Conservation (phyloP, 2,888 invertebrate species). For the Dromius quadrimaculatus region DNA sequence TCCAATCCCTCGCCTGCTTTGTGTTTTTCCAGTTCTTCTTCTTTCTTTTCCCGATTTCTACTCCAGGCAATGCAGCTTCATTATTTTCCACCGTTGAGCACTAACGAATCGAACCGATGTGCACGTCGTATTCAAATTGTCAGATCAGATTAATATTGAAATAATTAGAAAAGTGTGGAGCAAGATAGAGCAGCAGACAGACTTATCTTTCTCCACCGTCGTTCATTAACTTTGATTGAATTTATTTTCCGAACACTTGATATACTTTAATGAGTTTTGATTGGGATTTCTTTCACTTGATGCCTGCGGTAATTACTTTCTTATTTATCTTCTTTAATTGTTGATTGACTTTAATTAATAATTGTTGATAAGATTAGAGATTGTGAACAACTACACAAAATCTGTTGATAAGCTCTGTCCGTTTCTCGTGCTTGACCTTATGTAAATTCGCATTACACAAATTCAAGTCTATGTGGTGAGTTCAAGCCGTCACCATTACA, state of each 20-base stretch:
- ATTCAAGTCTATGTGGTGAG: not conserved
- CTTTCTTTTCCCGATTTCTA: conserved; percentile 1
- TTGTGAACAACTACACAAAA: too few relatives aligned
- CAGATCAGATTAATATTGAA: conserved; percentile 45
- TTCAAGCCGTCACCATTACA: not conserved
- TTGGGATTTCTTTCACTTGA: conserved; percentile 12
- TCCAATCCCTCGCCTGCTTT: conserved; percentile 47
- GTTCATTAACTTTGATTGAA: conserved; percentile 45
- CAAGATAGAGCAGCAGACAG: conserved; percentile 22
- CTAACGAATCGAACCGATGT: conserved; percentile 40
- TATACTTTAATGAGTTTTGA: conserved; percentile 42
- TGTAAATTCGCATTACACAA: not conserved
- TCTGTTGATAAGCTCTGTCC: too few relatives aligned
- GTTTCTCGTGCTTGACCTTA: too few relatives aligned
- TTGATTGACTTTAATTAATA: conserved; percentile 8
- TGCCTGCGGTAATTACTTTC: conserved; percentile 10
- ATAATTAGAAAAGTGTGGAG: conserved; percentile 45
- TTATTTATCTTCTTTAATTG: not conserved
- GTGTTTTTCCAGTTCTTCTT: conserved; percentile 39
- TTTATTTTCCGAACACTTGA: conserved; percentile 38
- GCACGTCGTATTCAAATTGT: conserved; percentile 39
- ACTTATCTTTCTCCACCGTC: conserved; percentile 15
- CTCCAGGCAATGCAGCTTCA: conserved; percentile 27
- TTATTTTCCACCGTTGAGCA: conserved; percentile 40
- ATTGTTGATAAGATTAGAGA: too few relatives aligned